Evolutionary conservation across 2,888 invertebrate species (phyloP).

Genomic region (Dysmachus trigonus): DNA sequence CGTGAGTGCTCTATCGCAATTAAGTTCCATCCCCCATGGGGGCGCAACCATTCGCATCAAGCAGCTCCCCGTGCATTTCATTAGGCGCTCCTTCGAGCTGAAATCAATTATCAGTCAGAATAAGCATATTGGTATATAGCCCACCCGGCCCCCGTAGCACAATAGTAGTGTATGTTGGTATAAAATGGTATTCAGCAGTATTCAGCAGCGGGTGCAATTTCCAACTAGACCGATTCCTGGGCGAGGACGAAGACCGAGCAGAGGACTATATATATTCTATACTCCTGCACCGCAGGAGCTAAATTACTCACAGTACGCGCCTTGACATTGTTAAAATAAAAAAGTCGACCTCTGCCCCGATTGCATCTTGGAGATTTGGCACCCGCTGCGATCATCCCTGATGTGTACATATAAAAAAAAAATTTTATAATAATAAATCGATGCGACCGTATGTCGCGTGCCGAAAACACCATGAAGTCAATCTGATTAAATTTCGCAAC

Average conservation of each 20-base stretch:
- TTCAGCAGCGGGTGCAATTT: not conserved
- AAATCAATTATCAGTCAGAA: constrained; percentile 30
- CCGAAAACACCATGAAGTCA: not conserved
- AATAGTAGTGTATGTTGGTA: too few species aligned
- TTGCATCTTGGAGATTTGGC: not conserved
- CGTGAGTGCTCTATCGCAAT: constrained; percentile 5
- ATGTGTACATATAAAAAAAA: not conserved
- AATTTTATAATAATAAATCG: not conserved
- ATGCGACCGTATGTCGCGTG: not conserved
- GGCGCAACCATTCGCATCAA: not conserved
- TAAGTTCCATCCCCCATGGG: constrained; percentile 12
- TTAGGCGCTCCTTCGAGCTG: constrained; percentile 27
- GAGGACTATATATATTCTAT: not conserved
- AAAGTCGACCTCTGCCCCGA: not conserved
- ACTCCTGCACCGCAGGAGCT: not conserved
- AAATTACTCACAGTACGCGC: not conserved
- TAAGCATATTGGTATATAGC: not conserved
- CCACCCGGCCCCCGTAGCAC: not conserved
- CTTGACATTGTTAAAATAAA: not conserved
- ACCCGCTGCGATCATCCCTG: not conserved
- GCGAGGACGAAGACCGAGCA: not conserved
- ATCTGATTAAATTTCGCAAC: not conserved
- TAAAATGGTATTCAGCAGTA: not conserved
- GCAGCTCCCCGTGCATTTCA: constrained; percentile 9
- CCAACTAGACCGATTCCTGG: not conserved